Evolutionary conservation across 1,140 invertebrate genomes (phyloP).

Genomic region (Venturia canescens): DNA sequence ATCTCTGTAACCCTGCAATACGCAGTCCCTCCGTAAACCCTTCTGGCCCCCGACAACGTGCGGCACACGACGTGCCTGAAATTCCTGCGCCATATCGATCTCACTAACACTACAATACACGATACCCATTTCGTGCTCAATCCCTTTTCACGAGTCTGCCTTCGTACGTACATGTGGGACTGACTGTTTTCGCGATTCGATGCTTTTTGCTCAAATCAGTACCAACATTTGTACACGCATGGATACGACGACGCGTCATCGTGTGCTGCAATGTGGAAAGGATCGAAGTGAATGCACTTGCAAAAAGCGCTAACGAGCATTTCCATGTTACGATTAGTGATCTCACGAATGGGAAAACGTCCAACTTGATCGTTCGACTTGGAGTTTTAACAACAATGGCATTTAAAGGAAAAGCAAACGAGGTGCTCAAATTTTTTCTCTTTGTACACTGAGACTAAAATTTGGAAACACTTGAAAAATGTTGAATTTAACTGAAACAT

Average conservation of each 20-base stretch:
- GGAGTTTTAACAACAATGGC: too few species aligned
- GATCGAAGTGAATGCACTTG: slow-evolving; percentile 4
- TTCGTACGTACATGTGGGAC: not conserved
- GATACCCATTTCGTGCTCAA: slow-evolving; percentile 2
- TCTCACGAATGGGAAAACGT: too few species aligned
- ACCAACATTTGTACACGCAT: not conserved
- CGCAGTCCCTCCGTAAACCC: not conserved
- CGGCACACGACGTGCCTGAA: slow-evolving; percentile 34
- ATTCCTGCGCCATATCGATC: slow-evolving; percentile 32
- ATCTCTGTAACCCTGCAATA: slow-evolving; percentile 7
- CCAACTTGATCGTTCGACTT: too few species aligned
- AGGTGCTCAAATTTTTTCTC: too few species aligned
- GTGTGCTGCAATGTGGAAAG: not conserved
- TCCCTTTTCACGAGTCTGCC: not conserved
- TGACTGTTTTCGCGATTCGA: slow-evolving; percentile 17
- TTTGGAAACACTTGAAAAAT: too few species aligned
- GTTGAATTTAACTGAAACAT: too few species aligned
- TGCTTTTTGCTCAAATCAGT: slow-evolving; percentile 7
- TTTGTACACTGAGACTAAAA: too few species aligned
- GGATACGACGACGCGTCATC: not conserved
- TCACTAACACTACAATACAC: not conserved
- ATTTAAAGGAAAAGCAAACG: too few species aligned
- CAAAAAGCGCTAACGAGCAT: slow-evolving; percentile 5
- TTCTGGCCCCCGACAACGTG: slow-evolving; percentile 1
- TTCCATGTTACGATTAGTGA: not conserved